Evolutionary conservation across 2,888 invertebrate genomes (phyloP).

Genomic region (Zygothrica quintamaculata): DNA sequence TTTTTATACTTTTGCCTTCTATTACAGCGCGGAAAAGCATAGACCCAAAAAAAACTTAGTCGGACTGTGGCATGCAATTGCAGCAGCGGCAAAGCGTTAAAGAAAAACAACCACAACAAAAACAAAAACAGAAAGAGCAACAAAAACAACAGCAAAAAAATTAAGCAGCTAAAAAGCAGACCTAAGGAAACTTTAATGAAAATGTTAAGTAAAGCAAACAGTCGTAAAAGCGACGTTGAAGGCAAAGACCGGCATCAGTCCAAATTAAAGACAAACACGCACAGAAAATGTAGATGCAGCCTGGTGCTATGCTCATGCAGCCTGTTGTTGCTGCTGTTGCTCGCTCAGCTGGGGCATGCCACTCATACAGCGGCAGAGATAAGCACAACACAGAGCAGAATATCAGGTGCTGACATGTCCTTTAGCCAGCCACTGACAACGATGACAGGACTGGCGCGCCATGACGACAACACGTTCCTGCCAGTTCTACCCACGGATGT

Average conservation of each 20-base stretch:
- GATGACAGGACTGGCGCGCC: conserved; percentile 46
- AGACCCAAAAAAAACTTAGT: conserved; percentile 11
- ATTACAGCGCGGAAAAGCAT: conserved; percentile 47
- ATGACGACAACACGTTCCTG: conserved; percentile 75
- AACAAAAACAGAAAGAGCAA: conserved; percentile 12
- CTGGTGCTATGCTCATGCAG: conserved; percentile 26
- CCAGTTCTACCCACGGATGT: conserved; percentile 77
- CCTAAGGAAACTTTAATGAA: conserved; percentile 46
- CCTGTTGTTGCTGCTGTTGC: conserved; percentile 26
- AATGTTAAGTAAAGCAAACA: conserved; percentile 61
- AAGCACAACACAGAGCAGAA: conserved; percentile 5
- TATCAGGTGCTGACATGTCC: conserved; percentile 6
- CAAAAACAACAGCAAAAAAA: conserved; percentile 22
- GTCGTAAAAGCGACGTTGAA: background rate
- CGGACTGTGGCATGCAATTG: conserved; percentile 60
- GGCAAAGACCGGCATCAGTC: conserved; percentile 19
- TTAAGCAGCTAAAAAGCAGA: too few species aligned
- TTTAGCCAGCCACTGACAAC: conserved; percentile 72
- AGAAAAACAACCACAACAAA: conserved; percentile 22
- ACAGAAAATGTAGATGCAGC: conserved; percentile 69
- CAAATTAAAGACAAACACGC: conserved; percentile 71
- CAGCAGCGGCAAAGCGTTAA: conserved; percentile 11
- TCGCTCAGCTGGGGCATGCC: conserved; percentile 35
- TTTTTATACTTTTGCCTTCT: conserved; percentile 24
- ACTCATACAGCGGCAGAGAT: conserved; percentile 13